Conservation (phyloP, 2,113 vertebrate species). For the Chascanopsetta lugubris region DNA sequence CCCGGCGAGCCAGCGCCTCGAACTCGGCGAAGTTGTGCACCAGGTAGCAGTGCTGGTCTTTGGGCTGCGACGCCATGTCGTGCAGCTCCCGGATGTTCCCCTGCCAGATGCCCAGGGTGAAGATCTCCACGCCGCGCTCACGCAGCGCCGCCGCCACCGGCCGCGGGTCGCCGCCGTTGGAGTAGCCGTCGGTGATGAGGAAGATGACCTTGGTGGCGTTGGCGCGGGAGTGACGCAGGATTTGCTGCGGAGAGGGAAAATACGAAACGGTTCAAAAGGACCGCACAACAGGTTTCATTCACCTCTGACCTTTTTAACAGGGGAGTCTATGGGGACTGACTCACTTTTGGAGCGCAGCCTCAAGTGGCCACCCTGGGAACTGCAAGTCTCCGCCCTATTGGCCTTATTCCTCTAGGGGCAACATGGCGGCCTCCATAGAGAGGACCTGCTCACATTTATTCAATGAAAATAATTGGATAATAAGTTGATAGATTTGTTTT, state of each 20-base stretch:
- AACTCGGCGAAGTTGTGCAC: conserved; percentile 97
- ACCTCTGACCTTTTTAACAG: too few species aligned
- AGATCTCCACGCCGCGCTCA: conserved; percentile 94
- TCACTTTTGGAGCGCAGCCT: too few species aligned
- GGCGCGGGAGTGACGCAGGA: conserved; percentile 88
- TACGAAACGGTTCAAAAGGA: too few species aligned
- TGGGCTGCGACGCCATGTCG: conserved; percentile 95
- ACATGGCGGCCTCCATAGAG: too few species aligned
- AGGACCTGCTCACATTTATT: too few species aligned
- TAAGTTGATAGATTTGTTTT: too few species aligned
- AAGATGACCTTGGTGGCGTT: conserved; percentile 95
- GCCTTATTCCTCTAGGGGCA: too few species aligned
- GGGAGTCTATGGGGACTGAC: too few species aligned
- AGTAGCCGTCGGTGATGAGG: conserved; percentile 98
- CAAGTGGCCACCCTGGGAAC: too few species aligned
- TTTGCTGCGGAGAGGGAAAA: conserved; percentile 85
- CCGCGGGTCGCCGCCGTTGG: conserved; percentile 95
- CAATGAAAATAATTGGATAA: too few species aligned
- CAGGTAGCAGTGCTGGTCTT: conserved; percentile 96
- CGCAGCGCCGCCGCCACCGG: conserved; percentile 90
- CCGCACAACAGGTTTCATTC: too few species aligned
- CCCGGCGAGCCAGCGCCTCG: conserved; percentile 92
- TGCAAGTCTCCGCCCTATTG: too few species aligned
- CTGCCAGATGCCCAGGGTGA: conserved; percentile 98
- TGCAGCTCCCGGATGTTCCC: conserved; percentile 96